Evolutionary conservation across 2,888 invertebrate genomes (phyloP).

Genomic region (Adelphocoris suturalis): DNA sequence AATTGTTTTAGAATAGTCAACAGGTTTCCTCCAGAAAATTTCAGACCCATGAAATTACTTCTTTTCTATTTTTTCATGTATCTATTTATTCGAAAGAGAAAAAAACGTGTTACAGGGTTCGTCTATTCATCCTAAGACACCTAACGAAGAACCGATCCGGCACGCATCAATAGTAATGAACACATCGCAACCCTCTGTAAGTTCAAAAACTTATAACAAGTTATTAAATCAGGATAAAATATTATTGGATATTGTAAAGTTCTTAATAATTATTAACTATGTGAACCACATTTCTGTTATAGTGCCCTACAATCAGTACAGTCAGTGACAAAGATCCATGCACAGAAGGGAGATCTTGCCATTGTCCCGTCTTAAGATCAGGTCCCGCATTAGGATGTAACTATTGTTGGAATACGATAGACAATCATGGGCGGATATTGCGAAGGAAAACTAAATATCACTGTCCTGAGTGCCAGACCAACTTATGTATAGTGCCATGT

Average conservation of each 20-base stretch:
- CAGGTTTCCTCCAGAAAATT: too few species aligned
- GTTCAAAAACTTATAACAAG: neutral
- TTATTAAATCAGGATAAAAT: too few species aligned
- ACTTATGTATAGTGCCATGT: conserved; percentile 93
- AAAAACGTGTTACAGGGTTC: conserved; percentile 15
- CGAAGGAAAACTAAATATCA: conserved; percentile 93
- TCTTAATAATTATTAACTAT: too few species aligned
- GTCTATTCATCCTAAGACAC: conserved; percentile 14
- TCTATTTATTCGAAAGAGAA: too few species aligned
- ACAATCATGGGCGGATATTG: conserved; percentile 89
- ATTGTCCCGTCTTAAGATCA: conserved; percentile 90
- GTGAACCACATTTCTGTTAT: neutral
- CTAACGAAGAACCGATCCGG: conserved; percentile 55
- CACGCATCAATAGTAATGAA: conserved; percentile 51
- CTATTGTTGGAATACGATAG: conserved; percentile 94
- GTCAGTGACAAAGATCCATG: conserved; percentile 47
- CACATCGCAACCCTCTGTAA: conserved; percentile 53
- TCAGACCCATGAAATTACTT: too few species aligned
- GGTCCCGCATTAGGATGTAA: conserved; percentile 93
- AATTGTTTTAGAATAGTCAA: too few species aligned
- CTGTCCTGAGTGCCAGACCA: conserved; percentile 93
- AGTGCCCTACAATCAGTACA: neutral
- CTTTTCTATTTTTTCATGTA: too few species aligned
- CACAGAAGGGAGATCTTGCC: conserved; percentile 82
- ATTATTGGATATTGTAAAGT: too few species aligned